These are phyloP conservation scores for Yponomeuta sedellus DNA, from an alignment of 2,888 invertebrate species.

Conservation along the genomic window DNA sequence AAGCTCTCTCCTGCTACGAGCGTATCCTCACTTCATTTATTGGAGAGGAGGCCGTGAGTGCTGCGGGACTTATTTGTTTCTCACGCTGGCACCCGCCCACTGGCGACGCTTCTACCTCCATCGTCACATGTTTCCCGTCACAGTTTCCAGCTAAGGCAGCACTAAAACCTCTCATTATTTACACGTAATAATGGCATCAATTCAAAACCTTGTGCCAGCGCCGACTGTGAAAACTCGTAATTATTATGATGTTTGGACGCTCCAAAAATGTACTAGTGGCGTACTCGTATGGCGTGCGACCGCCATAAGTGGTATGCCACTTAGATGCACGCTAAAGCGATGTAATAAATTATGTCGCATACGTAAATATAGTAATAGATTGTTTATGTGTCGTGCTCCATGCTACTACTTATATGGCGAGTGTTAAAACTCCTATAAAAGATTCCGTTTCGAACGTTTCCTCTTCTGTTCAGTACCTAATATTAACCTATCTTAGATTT, in stretches of 20 bases:
- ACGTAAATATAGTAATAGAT: constrained; percentile 50
- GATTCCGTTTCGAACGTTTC: constrained; percentile 23
- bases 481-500: constrained; percentile 23
- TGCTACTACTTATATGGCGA: constrained; percentile 7
- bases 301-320: constrained; percentile 56
- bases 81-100: constrained; percentile 72
- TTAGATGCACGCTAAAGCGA: constrained; percentile 46
- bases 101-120: constrained; percentile 35
- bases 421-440: constrained; percentile 38
- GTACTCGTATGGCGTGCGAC: constrained; percentile 38
- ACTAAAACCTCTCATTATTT: constrained; percentile 54
- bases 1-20: constrained; percentile 38
- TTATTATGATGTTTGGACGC: constrained; percentile 53
- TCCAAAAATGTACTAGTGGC: constrained; percentile 26
- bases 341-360: constrained; percentile 53
- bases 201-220: constrained; percentile 37
- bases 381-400: constrained; percentile 30
- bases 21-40: constrained; percentile 37
- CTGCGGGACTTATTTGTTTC: constrained; percentile 62
- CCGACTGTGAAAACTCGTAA: constrained; percentile 49
- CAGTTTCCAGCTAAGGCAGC: constrained; percentile 34
- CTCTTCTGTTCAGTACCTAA: constrained; percentile 31
- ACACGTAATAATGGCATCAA: constrained; percentile 51
- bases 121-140: not conserved
- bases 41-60: constrained; percentile 43